Evolutionary conservation across 2,797 vertebrate species (phyloP), one percentile per base, ranked within the genome.

Genomic region (Amphiprion clarkii): DNA sequence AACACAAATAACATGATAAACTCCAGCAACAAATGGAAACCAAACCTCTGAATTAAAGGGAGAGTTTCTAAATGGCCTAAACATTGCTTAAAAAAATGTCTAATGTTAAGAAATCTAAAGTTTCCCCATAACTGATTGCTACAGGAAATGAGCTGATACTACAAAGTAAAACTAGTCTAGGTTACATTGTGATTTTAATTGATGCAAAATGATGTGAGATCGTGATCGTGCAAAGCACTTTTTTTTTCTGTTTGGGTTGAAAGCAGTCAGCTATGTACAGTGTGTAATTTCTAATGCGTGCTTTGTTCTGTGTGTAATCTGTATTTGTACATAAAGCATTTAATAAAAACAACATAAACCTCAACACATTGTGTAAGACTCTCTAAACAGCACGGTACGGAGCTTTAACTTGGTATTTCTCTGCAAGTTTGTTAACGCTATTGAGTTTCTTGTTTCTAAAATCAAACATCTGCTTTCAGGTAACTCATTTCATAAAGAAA

Each of bases 231-330:
- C 95, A 96, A 95, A 83, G 67, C 94, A 74, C 33, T 94, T 96
- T 94, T 94, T 94, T 93, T 96, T 94, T 94, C 94, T 95, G 94
- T 96, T 96, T 95, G 94, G 91, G 88, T 95, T 95, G 94, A 95
- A 95, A 96, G 94, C 86, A 95, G 95, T 93, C 90, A 93, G 95
- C 95, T 96, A 95, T 97, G 96, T 97, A 77, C 75, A 89, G 78
- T 92, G 96, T 97, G 96, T 97, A 95, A 96, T 97, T 97, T 96
- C 94, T 95, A 96, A 87, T 87, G 85, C 87, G 93, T 96, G 96
- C 95, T 96, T 96, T 98, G 97, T 98, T 97, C 95, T 97, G 96
- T 99, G 96, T 99, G 96, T 98, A 97, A 97, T 94, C 95, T 99
- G 98, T 99, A 97, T 98, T 97, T 99, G 97, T 99, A 98, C 91